Conservation (phyloP, 2,113 vertebrate species). For the Stigmatopora nigra region DNA sequence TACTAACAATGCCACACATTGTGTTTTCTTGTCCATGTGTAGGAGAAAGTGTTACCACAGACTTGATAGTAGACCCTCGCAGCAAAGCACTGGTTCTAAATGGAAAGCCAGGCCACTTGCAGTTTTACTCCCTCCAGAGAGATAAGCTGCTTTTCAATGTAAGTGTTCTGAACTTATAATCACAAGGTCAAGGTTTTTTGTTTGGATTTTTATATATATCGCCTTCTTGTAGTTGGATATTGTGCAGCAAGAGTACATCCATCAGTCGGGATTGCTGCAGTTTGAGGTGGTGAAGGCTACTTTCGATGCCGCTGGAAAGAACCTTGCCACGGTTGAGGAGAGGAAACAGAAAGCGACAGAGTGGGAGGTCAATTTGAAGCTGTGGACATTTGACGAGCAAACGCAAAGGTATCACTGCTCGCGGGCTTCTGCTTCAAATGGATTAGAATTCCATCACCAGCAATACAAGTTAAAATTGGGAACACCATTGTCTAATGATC, state of each 20-base stretch:
- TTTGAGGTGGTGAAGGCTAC: constrained; percentile 78
- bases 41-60: constrained; percentile 76
- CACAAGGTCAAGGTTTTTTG: neutral
- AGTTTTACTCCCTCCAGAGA: constrained; percentile 88
- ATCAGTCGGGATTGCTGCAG: constrained; percentile 77
- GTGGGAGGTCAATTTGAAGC: constrained; percentile 80
- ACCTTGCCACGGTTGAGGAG: constrained; percentile 91
- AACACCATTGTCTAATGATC: neutral
- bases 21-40: constrained; percentile 18
- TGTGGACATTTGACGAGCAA: constrained; percentile 79
- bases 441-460: neutral
- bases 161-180: constrained; percentile 46
- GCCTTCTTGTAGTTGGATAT: constrained; percentile 80
- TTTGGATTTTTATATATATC: neutral
- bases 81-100: constrained; percentile 90
- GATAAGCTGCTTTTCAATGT: constrained; percentile 92
- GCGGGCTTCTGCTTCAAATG: neutral
- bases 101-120: constrained; percentile 92
- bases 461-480: neutral
- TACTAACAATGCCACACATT: neutral
- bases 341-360: constrained; percentile 66
- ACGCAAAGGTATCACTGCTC: constrained; percentile 75
- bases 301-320: constrained; percentile 70
- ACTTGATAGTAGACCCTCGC: constrained; percentile 83
- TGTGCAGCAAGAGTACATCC: constrained; percentile 87